phyloP scores from a whole-genome alignment of 1,140 invertebrate genomes.

The Papilio glaucus region DNA sequence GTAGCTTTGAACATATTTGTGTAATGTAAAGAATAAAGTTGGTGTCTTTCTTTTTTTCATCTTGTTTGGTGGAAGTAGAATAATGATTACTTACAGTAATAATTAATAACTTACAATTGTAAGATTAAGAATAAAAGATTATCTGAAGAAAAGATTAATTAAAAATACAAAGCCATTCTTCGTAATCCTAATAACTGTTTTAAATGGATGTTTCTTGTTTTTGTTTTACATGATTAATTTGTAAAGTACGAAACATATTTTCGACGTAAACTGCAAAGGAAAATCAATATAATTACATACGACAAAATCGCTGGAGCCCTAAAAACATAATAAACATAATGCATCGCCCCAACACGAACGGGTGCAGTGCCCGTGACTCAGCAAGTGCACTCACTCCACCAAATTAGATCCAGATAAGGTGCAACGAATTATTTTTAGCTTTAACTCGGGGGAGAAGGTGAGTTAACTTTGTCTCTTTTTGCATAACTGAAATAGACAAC shows the following conservation, averaged over 20 bases:
- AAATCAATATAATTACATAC: neutral
- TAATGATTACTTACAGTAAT: too few species aligned
- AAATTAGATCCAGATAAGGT: slow-evolving; percentile 34
- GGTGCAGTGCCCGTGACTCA: slow-evolving; percentile 22
- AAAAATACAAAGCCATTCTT: too few species aligned
- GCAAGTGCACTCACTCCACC: slow-evolving; percentile 10
- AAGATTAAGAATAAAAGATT: too few species aligned
- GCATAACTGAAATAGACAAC: slow-evolving; percentile 29
- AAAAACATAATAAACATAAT: slow-evolving; percentile 11
- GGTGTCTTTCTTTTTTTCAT: too few species aligned
- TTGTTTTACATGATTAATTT: too few species aligned
- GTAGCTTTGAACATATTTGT: too few species aligned
- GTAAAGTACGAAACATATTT: neutral
- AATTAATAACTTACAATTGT: too few species aligned
- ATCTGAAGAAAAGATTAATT: too few species aligned
- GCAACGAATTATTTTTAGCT: slow-evolving; percentile 7
- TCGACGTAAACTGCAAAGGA: neutral
- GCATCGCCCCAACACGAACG: slow-evolving; percentile 4
- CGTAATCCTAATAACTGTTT: too few species aligned
- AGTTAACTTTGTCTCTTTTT: slow-evolving; percentile 22
- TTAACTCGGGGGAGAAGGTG: slow-evolving; percentile 4
- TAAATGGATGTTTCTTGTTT: too few species aligned
- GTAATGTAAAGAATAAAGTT: too few species aligned
- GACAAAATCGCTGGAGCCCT: slow-evolving; percentile 1
- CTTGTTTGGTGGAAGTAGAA: too few species aligned